A percentile compares a stretch with the other conserved stretches of the same genome.
Conservation (phyloP, 2,113 vertebrate genomes). For the Vireo altiloquus region DNA sequence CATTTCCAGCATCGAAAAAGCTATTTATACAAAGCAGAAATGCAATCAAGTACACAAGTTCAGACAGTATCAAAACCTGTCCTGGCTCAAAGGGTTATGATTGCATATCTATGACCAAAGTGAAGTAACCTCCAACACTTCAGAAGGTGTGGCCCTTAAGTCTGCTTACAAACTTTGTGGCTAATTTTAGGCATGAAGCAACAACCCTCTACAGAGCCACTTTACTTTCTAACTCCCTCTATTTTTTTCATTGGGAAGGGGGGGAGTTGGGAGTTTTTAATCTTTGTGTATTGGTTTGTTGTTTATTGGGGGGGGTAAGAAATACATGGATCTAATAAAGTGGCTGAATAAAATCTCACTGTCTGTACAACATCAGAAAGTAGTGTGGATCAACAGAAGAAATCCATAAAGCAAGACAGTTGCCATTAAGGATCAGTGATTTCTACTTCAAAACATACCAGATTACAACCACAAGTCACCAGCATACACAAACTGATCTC, state of each 20-base stretch:
- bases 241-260: neutral
- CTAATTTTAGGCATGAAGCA: conserved; percentile 20
- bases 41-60: neutral
- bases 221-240: neutral
- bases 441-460: neutral
- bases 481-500: neutral
- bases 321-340: neutral
- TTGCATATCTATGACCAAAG: neutral
- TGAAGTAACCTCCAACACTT: neutral
- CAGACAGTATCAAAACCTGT: neutral
- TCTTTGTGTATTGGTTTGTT: neutral
- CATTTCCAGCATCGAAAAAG: neutral
- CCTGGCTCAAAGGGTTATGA: neutral
- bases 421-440: neutral
- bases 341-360: neutral
- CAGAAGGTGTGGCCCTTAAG: neutral
- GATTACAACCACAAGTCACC: neutral
- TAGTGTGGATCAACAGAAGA: neutral
- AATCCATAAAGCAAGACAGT: neutral
- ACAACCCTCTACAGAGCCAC: neutral
- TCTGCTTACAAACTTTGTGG: neutral
- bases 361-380: neutral
- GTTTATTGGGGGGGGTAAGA: neutral
- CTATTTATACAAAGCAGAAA: neutral
- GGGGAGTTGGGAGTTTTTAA: neutral